Percentiles rank a stretch among this genome's conserved stretches.
Evolutionary conservation across 2,888 invertebrate species (phyloP).

Genomic region (Onthophagus sagittarius): DNA sequence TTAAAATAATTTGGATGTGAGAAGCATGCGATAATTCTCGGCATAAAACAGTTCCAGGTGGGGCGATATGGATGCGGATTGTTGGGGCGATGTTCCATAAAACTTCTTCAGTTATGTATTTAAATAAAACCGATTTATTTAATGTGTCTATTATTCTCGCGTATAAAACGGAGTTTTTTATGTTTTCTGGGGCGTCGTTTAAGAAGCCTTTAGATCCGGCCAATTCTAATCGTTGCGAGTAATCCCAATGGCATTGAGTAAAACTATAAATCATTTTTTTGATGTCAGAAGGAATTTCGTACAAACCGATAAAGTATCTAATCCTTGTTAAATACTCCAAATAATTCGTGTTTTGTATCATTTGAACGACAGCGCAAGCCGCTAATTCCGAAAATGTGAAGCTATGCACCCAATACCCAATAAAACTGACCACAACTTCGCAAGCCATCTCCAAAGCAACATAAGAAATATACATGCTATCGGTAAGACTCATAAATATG

Average conservation of each 20-base stretch:
- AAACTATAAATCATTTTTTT: constrained; percentile 15
- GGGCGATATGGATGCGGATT: constrained; percentile 7
- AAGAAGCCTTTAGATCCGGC: constrained; percentile 13
- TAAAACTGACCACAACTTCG: constrained; percentile 12
- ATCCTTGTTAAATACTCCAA: constrained; percentile 12
- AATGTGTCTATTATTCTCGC: constrained; percentile 17
- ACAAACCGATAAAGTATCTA: constrained; percentile 1
- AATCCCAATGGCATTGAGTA: constrained; percentile 20
- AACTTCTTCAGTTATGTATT: constrained; percentile 8
- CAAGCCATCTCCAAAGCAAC: constrained; percentile 3
- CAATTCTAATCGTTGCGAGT: constrained; percentile 7
- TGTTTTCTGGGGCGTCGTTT: constrained; percentile 17
- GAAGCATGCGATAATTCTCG: constrained; percentile 11
- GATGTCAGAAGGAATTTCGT: constrained; percentile 1
- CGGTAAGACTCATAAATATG: constrained; percentile 14
- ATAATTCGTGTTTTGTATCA: constrained; percentile 15
- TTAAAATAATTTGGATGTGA: constrained; percentile 15
- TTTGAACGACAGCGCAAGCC: constrained; percentile 16
- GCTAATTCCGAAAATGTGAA: constrained; percentile 22
- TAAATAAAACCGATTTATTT: constrained; percentile 16
- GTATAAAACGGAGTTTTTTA: constrained; percentile 17
- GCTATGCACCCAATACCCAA: constrained; percentile 19
- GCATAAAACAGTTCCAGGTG: constrained; percentile 17
- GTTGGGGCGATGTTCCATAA: constrained; percentile 16
- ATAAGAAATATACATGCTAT: constrained; percentile 7